Conservation (phyloP, 1,140 invertebrate species). For the Papilio helenus region DNA sequence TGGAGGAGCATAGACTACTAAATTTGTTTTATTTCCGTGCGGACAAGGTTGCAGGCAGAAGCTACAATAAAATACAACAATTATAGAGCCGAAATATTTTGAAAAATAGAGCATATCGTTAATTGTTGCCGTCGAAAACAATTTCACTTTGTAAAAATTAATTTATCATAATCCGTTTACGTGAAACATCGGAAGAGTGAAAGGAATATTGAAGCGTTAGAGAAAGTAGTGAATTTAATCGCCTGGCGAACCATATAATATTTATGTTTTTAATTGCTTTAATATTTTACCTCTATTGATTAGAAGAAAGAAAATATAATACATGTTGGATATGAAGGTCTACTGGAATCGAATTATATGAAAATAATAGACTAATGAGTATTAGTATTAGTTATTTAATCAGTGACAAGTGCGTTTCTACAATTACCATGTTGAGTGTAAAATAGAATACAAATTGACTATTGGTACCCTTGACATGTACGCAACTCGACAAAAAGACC, state of each 20-base stretch:
- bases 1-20: too few species aligned
- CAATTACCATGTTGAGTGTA: neutral
- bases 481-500: neutral
- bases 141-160: neutral
- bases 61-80: too few species aligned
- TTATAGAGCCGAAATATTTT: too few species aligned
- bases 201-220: slow-evolving; percentile 40
- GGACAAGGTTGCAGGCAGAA: too few species aligned
- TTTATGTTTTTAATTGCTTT: neutral
- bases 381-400: neutral
- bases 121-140: neutral
- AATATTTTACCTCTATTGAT: neutral
- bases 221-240: slow-evolving; percentile 41
- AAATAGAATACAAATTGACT: slow-evolving; percentile 12
- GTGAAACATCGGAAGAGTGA: slow-evolving; percentile 34
- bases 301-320: too few species aligned
- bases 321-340: too few species aligned
- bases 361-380: too few species aligned
- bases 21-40: too few species aligned
- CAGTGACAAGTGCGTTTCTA: neutral
- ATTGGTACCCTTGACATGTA: neutral
- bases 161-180: slow-evolving; percentile 21
- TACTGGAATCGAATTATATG: too few species aligned
- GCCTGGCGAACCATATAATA: neutral
- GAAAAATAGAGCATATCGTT: too few species aligned